phyloP scores from a whole-genome alignment of 2,888 invertebrate genomes.

The Philopedon plagiatum region DNA sequence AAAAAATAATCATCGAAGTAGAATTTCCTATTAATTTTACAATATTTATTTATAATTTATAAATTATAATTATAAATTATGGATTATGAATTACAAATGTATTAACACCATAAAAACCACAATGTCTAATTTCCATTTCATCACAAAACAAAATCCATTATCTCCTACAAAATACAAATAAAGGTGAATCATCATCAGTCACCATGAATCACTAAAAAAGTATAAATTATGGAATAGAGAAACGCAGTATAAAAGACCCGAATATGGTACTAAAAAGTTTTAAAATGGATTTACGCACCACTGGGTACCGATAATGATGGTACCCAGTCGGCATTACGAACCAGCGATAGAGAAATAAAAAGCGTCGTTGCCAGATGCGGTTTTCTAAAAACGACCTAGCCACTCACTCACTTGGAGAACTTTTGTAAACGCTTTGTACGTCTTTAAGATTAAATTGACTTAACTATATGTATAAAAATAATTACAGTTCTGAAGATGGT shows the following conservation, averaged over 20 bases:
- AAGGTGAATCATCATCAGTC: slow-evolving; percentile 22
- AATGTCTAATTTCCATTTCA: background rate
- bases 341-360: slow-evolving; percentile 21
- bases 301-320: slow-evolving; percentile 38
- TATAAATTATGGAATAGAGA: slow-evolving; percentile 13
- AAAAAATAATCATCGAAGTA: too few relatives aligned
- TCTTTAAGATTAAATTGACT: too few relatives aligned
- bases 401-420: too few relatives aligned
- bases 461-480: too few relatives aligned
- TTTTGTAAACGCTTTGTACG: too few relatives aligned
- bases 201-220: slow-evolving; percentile 8
- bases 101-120: background rate
- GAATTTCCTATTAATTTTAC: too few relatives aligned
- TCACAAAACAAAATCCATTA: slow-evolving; percentile 12
- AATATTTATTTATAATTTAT: too few relatives aligned
- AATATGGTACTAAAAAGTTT: slow-evolving; percentile 29
- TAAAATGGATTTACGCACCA: slow-evolving; percentile 45
- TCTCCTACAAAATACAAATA: background rate
- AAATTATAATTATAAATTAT: too few relatives aligned
- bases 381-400: too few relatives aligned
- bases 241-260: slow-evolving; percentile 21
- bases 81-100: too few relatives aligned
- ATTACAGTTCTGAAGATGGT: too few relatives aligned
- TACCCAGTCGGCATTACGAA: slow-evolving; percentile 31
- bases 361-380: slow-evolving; percentile 8